Evolutionary conservation across 1,140 invertebrate species (phyloP).

Genomic region (Lanistes nyassanus): DNA sequence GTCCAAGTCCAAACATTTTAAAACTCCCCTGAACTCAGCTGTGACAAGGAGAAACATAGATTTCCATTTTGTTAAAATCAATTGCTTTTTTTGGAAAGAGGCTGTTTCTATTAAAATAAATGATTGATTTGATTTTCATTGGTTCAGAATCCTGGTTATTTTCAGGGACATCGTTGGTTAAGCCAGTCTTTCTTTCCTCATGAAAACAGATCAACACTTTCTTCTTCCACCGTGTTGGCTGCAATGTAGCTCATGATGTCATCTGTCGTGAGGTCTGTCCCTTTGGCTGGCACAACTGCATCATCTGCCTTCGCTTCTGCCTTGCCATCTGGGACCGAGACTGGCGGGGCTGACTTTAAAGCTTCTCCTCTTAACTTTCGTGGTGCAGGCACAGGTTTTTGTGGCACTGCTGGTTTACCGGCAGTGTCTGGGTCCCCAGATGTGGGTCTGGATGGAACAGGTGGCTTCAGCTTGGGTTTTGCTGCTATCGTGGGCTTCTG

Average conservation of each 20-base stretch:
- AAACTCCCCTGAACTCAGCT: no score
- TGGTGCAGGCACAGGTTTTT: constrained; percentile 16
- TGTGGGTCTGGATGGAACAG: constrained; percentile 10
- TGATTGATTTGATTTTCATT: no score
- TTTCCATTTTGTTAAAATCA: no score
- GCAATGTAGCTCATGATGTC: constrained; percentile 29
- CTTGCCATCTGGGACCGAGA: not conserved
- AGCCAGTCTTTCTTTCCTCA: not conserved
- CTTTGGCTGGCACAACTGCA: not conserved
- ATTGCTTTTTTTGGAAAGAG: no score
- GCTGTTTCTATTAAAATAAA: no score
- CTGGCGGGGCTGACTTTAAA: not conserved
- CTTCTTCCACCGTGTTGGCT: constrained; percentile 7
- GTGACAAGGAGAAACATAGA: no score
- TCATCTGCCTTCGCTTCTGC: not conserved
- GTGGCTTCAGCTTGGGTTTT: constrained; percentile 24
- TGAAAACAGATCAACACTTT: constrained; percentile 23
- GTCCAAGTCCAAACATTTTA: no score
- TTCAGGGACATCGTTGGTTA: no score
- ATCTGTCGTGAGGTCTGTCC: constrained; percentile 2
- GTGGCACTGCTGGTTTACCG: not conserved
- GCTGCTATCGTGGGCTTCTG: constrained; percentile 12
- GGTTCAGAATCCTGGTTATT: no score
- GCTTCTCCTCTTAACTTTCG: not conserved
- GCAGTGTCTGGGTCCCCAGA: not conserved